These are phyloP conservation scores for Ammodytes marinus DNA, from an alignment of 2,113 vertebrate genomes.

Conservation along the genomic window DNA sequence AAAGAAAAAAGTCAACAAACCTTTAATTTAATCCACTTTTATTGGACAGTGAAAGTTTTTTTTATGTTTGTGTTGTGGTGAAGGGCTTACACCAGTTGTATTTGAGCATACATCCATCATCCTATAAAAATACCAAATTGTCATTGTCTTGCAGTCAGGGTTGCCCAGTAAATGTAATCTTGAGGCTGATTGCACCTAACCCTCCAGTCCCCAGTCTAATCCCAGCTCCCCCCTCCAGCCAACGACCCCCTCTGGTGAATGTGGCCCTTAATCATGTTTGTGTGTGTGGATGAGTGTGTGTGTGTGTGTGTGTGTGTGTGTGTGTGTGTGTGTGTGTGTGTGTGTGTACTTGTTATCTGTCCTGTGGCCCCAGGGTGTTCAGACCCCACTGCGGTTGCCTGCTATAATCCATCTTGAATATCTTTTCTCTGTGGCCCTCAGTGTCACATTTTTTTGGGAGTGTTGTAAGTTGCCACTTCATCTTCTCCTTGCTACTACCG, in stretches of 20 bases:
- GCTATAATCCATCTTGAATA: constrained; percentile 13
- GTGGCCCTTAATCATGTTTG: constrained; percentile 53
- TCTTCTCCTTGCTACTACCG: too few relatives aligned
- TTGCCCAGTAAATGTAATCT: not conserved
- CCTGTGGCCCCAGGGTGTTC: constrained; percentile 25
- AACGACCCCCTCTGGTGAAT: constrained; percentile 27
- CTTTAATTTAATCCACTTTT: not conserved
- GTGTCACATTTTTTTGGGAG: not conserved
- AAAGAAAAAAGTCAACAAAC: not conserved
- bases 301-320: too few relatives aligned
- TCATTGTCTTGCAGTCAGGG: not conserved
- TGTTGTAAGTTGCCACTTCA: too few relatives aligned
- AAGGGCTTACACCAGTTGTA: not conserved
- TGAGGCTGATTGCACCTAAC: constrained; percentile 20
- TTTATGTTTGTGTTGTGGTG: not conserved
- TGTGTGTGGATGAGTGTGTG: too few relatives aligned
- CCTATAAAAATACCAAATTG: not conserved
- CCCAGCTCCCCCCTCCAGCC: not conserved
- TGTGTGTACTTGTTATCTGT: constrained; percentile 24
- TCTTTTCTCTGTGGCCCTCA: not conserved
- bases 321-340: too few relatives aligned
- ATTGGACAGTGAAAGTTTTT: not conserved
- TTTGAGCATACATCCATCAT: not conserved
- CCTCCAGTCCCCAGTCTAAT: constrained; percentile 8
- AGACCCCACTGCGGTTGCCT: not conserved